phyloP scores from a whole-genome alignment of 2,888 invertebrate genomes.

The Augiades crinisus region DNA sequence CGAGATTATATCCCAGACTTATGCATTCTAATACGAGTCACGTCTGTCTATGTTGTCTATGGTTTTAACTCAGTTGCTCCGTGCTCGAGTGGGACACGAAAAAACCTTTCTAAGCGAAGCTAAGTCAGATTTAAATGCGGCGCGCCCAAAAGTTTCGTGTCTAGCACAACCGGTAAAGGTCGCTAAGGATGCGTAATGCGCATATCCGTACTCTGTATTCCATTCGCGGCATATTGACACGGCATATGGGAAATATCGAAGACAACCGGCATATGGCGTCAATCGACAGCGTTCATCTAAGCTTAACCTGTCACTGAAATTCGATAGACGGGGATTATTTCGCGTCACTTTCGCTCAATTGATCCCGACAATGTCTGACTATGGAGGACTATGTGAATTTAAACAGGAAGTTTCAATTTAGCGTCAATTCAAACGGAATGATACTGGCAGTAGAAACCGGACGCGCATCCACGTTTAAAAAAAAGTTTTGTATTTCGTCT shows the following conservation, averaged over 20 bases:
- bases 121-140: constrained; percentile 38
- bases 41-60: too few relatives aligned
- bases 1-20: too few relatives aligned
- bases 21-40: too few relatives aligned
- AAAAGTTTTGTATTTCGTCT: constrained; percentile 62
- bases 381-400: constrained; percentile 66
- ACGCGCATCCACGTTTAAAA: constrained; percentile 54
- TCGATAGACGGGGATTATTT: constrained; percentile 60
- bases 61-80: too few relatives aligned
- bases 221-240: constrained; percentile 48
- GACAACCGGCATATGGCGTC: constrained; percentile 59
- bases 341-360: constrained; percentile 73
- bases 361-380: constrained; percentile 68
- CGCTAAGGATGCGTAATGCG: constrained; percentile 25
- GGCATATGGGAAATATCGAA: constrained; percentile 53
- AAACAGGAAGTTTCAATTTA: constrained; percentile 78
- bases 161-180: constrained; percentile 40
- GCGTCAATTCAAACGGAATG: constrained; percentile 75
- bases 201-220: constrained; percentile 29
- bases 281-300: constrained; percentile 43
- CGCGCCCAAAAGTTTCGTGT: constrained; percentile 38
- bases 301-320: constrained; percentile 67
- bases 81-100: too few relatives aligned
- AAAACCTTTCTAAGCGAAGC: constrained; percentile 37
- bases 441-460: constrained; percentile 57